A percentile compares a stretch with the other conserved stretches of the same genome.
Evolutionary conservation across 1,140 invertebrate species (phyloP).

Genomic region (Phocides pigmalion): DNA sequence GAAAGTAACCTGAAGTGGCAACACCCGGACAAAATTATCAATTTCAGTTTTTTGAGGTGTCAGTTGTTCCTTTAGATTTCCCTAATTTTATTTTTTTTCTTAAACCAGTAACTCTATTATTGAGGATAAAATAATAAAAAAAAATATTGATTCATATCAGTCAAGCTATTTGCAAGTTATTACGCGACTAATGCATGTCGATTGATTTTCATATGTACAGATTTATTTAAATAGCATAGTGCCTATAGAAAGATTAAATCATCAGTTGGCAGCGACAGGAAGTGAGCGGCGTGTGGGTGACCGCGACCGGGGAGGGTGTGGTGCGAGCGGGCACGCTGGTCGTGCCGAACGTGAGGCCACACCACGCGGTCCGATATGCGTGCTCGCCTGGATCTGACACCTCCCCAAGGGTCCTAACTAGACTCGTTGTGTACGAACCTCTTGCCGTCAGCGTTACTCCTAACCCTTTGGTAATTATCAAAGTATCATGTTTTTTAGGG

Average conservation of each 20-base stretch:
- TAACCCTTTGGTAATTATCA: conserved; percentile 71
- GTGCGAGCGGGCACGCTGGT: conserved; percentile 62
- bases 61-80: too few species aligned
- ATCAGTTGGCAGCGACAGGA: conserved; percentile 77
- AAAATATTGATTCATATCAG: too few species aligned
- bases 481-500: neutral
- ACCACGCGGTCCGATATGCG: conserved; percentile 64
- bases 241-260: conserved; percentile 43
- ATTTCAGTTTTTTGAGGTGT: too few species aligned
- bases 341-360: conserved; percentile 52
- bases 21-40: too few species aligned
- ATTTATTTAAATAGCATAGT: conserved; percentile 25
- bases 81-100: too few species aligned
- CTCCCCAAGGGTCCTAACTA: conserved; percentile 56
- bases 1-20: too few species aligned
- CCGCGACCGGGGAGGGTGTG: conserved; percentile 56
- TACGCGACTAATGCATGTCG: too few species aligned
- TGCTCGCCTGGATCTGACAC: conserved; percentile 60
- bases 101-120: too few species aligned
- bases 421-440: conserved; percentile 65
- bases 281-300: conserved; percentile 60
- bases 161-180: too few species aligned
- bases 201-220: neutral
- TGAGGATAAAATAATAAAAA: too few species aligned
- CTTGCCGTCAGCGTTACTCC: conserved; percentile 60